Conservation (phyloP, 2,797 vertebrate genomes). For the Sebastes umbrosus region DNA sequence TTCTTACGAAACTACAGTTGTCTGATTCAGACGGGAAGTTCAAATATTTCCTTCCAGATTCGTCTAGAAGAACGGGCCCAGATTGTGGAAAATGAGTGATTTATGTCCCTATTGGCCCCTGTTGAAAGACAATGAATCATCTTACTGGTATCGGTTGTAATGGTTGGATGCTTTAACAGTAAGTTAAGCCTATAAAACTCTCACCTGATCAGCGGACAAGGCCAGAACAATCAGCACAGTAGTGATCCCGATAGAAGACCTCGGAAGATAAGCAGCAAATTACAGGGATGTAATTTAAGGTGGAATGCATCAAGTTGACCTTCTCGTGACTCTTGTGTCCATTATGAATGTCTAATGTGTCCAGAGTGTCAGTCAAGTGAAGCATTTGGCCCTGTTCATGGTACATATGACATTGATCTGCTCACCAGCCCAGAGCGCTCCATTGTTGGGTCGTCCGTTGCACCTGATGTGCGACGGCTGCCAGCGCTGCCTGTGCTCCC, state of each 20-base stretch:
- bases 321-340: conserved; percentile 33
- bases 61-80: background rate
- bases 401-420: conserved; percentile 60
- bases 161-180: conserved; percentile 8
- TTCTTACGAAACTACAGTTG: background rate
- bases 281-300: conserved; percentile 24
- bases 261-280: conserved; percentile 16
- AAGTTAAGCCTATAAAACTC: conserved; percentile 24
- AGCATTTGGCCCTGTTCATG: conserved; percentile 38
- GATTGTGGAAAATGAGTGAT: conserved; percentile 33
- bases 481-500: conserved; percentile 45
- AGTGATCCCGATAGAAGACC: conserved; percentile 4
- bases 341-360: conserved; percentile 60
- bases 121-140: conserved; percentile 32
- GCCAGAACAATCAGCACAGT: background rate
- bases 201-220: background rate
- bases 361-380: conserved; percentile 53
- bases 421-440: conserved; percentile 43
- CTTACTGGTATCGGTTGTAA: background rate
- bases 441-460: conserved; percentile 55
- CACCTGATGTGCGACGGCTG: conserved; percentile 65
- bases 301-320: conserved; percentile 45
- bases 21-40: conserved; percentile 29
- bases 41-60: conserved; percentile 24
- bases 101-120: conserved; percentile 26